phyloP scores from a whole-genome alignment of 2,113 vertebrate genomes.

The Tragelaphus buxtoni region DNA sequence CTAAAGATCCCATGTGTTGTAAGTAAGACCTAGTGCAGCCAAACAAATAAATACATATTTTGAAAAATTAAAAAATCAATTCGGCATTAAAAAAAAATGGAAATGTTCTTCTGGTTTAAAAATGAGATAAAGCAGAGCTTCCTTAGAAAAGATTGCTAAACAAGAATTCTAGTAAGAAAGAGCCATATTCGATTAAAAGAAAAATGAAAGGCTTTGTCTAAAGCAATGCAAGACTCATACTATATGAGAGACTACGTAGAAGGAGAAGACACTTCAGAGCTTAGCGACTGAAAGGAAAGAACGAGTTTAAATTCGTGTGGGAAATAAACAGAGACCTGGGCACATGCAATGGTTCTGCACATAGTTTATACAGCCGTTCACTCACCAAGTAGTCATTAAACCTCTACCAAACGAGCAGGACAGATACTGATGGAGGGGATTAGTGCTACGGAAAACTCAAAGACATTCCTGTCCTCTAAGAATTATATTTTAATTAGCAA shows the following conservation, averaged over 20 bases:
- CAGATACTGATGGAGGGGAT: background rate
- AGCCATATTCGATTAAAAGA: background rate
- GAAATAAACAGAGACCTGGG: background rate
- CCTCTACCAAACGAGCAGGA: background rate
- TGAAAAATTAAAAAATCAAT: background rate
- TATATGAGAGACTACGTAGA: background rate
- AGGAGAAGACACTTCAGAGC: background rate
- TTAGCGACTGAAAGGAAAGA: background rate
- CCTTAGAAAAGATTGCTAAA: background rate
- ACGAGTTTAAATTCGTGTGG: background rate
- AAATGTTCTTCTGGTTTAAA: background rate
- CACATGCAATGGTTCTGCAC: rapidly evolving
- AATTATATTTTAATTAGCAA: background rate
- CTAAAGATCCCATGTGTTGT: too few relatives aligned
- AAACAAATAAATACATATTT: too few relatives aligned
- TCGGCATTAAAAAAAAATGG: background rate
- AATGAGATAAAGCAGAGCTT: background rate
- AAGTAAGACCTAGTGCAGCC: too few relatives aligned
- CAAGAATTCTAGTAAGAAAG: background rate
- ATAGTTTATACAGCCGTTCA: rapidly evolving
- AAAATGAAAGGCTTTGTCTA: background rate
- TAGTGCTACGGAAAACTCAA: background rate
- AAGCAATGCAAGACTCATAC: background rate
- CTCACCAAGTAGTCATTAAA: background rate
- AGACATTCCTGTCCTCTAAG: constrained; percentile 27